Percentiles rank a stretch among this genome's conserved stretches.
These are phyloP conservation scores for Folsomia manolachei DNA, from an alignment of 2,888 invertebrate genomes.

Conservation along the genomic window DNA sequence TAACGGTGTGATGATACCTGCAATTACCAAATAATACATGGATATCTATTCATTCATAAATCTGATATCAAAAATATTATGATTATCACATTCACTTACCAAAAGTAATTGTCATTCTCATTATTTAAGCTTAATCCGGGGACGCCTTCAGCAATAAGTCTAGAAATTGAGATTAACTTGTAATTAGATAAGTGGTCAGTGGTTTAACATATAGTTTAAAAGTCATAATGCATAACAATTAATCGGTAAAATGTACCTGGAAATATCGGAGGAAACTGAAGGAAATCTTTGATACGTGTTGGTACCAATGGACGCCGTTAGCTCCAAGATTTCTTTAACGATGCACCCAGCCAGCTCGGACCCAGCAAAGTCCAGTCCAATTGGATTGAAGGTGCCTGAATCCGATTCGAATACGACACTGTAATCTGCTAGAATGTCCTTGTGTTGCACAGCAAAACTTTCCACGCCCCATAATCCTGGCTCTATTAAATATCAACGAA, in stretches of 20 bases:
- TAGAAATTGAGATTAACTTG: conserved; percentile 56
- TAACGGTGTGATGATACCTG: conserved; percentile 27
- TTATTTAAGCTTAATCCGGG: conserved; percentile 69
- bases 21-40: conserved; percentile 1
- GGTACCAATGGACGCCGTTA: conserved; percentile 64
- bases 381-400: conserved; percentile 63
- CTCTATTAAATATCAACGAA: too few species aligned
- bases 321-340: conserved; percentile 65
- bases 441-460: conserved; percentile 64
- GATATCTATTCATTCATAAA: too few species aligned
- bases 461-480: conserved; percentile 54
- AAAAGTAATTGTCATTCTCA: conserved; percentile 68
- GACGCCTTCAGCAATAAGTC: conserved; percentile 64
- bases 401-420: conserved; percentile 80
- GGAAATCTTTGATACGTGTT: conserved; percentile 57
- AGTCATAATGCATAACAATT: too few species aligned
- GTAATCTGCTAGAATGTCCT: conserved; percentile 62
- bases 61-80: background rate
- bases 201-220: too few species aligned
- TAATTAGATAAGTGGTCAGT: too few species aligned
- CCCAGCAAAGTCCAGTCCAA: conserved; percentile 68
- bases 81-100: conserved; percentile 58
- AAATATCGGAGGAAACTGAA: conserved; percentile 64
- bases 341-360: conserved; percentile 64
- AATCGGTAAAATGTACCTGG: background rate